A percentile compares a stretch with the other conserved stretches of the same genome.
phyloP scores from a whole-genome alignment of 2,888 invertebrate genomes.

The Stenoptilia bipunctidactyla region DNA sequence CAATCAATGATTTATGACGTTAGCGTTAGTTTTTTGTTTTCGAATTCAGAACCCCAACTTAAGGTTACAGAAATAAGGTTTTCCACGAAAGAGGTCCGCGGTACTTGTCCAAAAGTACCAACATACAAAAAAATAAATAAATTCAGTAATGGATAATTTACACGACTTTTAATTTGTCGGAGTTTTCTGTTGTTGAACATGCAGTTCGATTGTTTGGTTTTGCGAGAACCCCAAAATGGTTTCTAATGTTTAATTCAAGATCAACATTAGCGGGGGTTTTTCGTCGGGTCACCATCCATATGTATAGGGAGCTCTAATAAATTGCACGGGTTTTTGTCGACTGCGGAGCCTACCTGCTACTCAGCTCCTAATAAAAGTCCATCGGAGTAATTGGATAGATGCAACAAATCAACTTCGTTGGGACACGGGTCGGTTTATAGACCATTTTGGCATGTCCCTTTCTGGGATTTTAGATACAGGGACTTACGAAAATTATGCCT shows the following conservation, averaged over 20 bases:
- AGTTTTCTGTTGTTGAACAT: not conserved
- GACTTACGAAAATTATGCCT: too few relatives aligned
- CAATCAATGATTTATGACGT: too few relatives aligned
- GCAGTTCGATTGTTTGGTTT: slow-evolving; percentile 2
- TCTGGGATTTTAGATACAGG: too few relatives aligned
- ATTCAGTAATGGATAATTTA: too few relatives aligned
- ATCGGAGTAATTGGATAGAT: slow-evolving; percentile 1
- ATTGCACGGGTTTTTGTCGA: slow-evolving; percentile 21
- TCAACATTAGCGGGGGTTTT: slow-evolving; percentile 54
- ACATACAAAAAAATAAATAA: too few relatives aligned
- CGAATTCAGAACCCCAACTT: too few relatives aligned
- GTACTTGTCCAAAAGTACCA: too few relatives aligned
- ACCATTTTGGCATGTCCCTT: too few relatives aligned
- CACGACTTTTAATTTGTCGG: too few relatives aligned
- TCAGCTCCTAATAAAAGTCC: slow-evolving; percentile 3
- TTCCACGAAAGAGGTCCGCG: too few relatives aligned
- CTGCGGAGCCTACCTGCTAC: slow-evolving; percentile 14
- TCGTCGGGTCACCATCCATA: slow-evolving; percentile 50
- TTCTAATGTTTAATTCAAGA: slow-evolving; percentile 60
- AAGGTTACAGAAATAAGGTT: too few relatives aligned
- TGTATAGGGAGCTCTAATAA: slow-evolving; percentile 51
- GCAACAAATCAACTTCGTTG: not conserved
- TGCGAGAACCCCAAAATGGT: slow-evolving; percentile 38
- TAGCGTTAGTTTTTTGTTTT: too few relatives aligned
- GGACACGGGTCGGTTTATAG: not conserved